A percentile compares a stretch with the other conserved stretches of the same genome.
Conservation (phyloP, 2,797 vertebrate species). For the Neopelma chrysocephalum region DNA sequence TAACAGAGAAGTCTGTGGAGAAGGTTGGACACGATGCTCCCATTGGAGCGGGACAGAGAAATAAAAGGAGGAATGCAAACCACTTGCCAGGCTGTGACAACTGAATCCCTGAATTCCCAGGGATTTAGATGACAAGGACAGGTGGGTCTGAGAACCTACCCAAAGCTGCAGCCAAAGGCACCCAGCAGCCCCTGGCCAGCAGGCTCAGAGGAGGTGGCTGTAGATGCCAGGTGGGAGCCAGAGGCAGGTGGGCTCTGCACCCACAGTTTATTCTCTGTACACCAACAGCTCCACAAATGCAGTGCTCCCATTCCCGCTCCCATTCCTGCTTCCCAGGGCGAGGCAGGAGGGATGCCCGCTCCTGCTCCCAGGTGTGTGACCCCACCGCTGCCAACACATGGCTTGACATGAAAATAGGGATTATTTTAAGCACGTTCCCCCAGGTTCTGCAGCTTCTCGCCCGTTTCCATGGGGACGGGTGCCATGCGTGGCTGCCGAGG, state of each 20-base stretch:
- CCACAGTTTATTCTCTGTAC: not conserved
- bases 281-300: not conserved
- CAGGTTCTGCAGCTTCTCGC: not conserved
- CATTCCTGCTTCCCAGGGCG: not conserved
- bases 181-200: not conserved
- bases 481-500: not conserved
- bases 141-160: not conserved
- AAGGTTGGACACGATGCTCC: rapidly evolving
- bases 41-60: rapidly evolving
- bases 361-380: not conserved
- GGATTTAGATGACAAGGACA: rapidly evolving
- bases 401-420: not conserved
- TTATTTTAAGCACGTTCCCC: conserved; percentile 11
- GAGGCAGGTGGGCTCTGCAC: not conserved
- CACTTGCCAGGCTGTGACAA: rapidly evolving
- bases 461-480: conserved; percentile 48
- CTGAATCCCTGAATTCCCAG: no score
- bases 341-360: not conserved
- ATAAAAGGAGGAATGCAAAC: not conserved
- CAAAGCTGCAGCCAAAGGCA: not conserved
- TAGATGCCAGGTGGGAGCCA: not conserved
- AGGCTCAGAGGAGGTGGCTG: not conserved
- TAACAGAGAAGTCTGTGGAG: rapidly evolving
- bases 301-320: not conserved
- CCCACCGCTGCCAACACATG: not conserved